A percentile compares a stretch with the other conserved stretches of the same genome.
Conservation (phyloP, 2,888 invertebrate species). For the Panopea generosa region DNA sequence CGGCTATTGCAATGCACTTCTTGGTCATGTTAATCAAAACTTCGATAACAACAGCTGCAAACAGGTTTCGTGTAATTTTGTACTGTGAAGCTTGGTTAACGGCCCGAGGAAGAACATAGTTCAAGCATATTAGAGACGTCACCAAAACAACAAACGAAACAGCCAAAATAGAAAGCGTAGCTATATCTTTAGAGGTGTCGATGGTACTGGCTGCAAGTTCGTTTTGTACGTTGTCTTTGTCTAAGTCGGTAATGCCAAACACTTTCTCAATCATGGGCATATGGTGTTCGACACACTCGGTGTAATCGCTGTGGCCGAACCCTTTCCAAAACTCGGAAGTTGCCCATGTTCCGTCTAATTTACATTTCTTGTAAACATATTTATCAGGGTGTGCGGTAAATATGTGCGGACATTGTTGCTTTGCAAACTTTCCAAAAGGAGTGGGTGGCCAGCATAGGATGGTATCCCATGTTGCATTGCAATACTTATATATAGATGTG, state of each 20-base stretch:
- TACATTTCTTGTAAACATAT: constrained; percentile 58
- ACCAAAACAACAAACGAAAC: constrained; percentile 46
- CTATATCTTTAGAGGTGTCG: constrained; percentile 12
- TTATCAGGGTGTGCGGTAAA: constrained; percentile 37
- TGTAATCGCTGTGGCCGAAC: constrained; percentile 57
- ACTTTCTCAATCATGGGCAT: constrained; percentile 33
- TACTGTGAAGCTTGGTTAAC: constrained; percentile 29
- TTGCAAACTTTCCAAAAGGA: constrained; percentile 31
- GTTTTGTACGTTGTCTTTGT: constrained; percentile 1
- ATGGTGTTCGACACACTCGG: constrained; percentile 48
- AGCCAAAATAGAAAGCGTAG: constrained; percentile 27
- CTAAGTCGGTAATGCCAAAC: constrained; percentile 21
- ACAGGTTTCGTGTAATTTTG: constrained; percentile 51
- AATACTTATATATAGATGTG: constrained; percentile 28
- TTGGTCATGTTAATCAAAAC: constrained; percentile 25
- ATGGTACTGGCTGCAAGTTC: neutral
- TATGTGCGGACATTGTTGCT: constrained; percentile 59
- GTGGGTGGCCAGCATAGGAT: constrained; percentile 67
- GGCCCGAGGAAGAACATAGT: constrained; percentile 43
- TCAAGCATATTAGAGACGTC: constrained; percentile 27
- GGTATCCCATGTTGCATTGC: constrained; percentile 61
- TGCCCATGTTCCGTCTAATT: constrained; percentile 52
- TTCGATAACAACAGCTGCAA: constrained; percentile 41
- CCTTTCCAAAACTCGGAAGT: constrained; percentile 46
- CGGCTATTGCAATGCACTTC: constrained; percentile 16